Evolutionary conservation across 2,113 vertebrate genomes (phyloP), one percentile per base, ranked within the genome.

Genomic region (Cyprinus carpio): DNA sequence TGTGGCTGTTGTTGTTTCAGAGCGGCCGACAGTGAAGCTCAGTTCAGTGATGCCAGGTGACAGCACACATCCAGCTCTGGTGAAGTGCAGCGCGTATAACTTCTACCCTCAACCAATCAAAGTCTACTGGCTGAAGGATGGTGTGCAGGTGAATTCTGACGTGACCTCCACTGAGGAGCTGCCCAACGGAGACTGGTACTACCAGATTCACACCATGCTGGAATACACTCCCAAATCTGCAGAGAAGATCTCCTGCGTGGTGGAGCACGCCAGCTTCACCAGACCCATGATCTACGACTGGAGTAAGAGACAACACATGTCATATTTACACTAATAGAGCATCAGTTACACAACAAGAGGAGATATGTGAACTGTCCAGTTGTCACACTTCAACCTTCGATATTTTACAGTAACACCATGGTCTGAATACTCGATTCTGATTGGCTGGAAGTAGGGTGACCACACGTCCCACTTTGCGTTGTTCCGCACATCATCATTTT

Each of bases 141-240:
- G 56, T 6, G 11, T 0, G 7, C 23, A 4, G 23, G 23, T 79
- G 31, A 71, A 31, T 0, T 79, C 76, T n/a, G 76, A 79, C 0
- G 51, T 60, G 54, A 79, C 76, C 31, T 37, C 31, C 5, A 79
- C 29, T 15, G 56, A 40, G 31, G 18, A 79, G 76, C 18, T 62
- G 54, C 12, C 76, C 11, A n/a, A 79, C 25, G 76, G 76, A 79
- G 76, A 79, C 76, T 79, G 76, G 76, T 60, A n/a, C 54, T 40
- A 79, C 29, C 76, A 79, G 56, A 79, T n/a, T 15, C 56, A 79
- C 76, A 62, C 54, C 23, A 6, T 40, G 20, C 56, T 79, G 1
- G 76, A 60, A 34, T 79, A 60, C 54, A 60, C 23, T n/a, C 76
- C 76, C 34, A 37, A 40, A 40, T 13, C 76, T 4, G 76, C 31